Evolutionary conservation across 2,888 invertebrate species (phyloP).

Genomic region (Aricia artaxerxes): DNA sequence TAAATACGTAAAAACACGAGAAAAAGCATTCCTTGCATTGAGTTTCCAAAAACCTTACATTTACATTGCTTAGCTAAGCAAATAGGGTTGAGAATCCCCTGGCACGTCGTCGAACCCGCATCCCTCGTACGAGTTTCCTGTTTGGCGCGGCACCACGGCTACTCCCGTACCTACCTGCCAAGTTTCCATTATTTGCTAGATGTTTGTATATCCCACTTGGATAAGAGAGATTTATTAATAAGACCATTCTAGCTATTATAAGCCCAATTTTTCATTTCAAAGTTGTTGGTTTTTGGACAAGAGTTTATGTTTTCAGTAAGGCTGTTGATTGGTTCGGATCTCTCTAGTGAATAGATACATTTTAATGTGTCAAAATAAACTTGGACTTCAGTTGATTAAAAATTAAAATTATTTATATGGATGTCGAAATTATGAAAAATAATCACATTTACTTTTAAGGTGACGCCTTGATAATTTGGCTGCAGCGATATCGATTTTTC

Average conservation of each 20-base stretch:
- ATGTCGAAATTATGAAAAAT: too few species aligned
- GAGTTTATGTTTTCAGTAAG: too few species aligned
- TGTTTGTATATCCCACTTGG: slow-evolving; percentile 34
- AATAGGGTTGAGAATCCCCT: slow-evolving; percentile 61
- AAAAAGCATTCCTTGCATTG: background rate
- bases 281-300: too few species aligned
- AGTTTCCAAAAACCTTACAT: background rate
- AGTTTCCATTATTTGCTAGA: slow-evolving; percentile 40
- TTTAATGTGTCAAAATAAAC: too few species aligned
- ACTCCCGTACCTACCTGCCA: slow-evolving; percentile 62
- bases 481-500: too few species aligned
- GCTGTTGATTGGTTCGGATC: too few species aligned
- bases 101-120: slow-evolving; percentile 69
- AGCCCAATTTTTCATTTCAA: background rate
- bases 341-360: too few species aligned
- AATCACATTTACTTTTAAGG: too few species aligned
- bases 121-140: slow-evolving; percentile 74
- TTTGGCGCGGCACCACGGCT: slow-evolving; percentile 77
- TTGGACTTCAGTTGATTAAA: too few species aligned
- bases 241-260: background rate
- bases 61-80: slow-evolving; percentile 35
- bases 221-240: background rate
- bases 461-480: too few species aligned
- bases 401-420: too few species aligned
- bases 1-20: background rate